A percentile compares a stretch with the other conserved stretches of the same genome.
Evolutionary conservation across 2,888 invertebrate species (phyloP).

Genomic region (Dolomedes plantarius): DNA sequence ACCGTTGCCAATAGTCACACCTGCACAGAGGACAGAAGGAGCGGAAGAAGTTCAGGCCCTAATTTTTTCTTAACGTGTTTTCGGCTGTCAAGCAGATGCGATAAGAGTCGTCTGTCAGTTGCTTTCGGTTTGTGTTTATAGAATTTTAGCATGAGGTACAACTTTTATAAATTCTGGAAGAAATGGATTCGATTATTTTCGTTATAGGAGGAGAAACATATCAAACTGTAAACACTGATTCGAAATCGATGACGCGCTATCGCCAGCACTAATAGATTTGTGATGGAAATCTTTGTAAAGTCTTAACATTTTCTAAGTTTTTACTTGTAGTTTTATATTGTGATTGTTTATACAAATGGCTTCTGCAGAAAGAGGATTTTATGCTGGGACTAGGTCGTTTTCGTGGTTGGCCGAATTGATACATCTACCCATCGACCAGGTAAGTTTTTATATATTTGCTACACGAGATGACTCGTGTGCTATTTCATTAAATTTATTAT

Average conservation of each 20-base stretch:
- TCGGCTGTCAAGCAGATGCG: no score
- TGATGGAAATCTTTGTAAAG: not conserved
- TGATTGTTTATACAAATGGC: conserved; percentile 34
- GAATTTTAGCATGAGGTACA: no score
- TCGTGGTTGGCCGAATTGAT: conserved; percentile 64
- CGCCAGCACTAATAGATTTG: not conserved
- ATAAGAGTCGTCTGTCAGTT: no score
- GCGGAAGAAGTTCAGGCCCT: no score
- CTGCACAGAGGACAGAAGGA: no score
- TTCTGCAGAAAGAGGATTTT: conserved; percentile 60
- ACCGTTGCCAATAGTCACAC: no score
- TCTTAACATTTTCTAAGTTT: not conserved
- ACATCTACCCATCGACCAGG: conserved; percentile 72
- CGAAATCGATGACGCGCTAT: not conserved
- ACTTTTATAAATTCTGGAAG: not conserved
- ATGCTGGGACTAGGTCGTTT: conserved; percentile 69
- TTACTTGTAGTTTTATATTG: not conserved
- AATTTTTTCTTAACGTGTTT: no score
- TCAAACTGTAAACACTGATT: not conserved
- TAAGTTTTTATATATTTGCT: conserved; percentile 3
- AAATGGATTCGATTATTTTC: not conserved
- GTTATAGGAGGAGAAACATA: not conserved
- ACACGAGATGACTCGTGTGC: not conserved
- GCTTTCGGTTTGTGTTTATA: no score
- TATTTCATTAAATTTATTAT: not conserved